Base-by-base conservation (phyloP, 1,140 invertebrate species). In the Drosophila seguyi region DNA sequence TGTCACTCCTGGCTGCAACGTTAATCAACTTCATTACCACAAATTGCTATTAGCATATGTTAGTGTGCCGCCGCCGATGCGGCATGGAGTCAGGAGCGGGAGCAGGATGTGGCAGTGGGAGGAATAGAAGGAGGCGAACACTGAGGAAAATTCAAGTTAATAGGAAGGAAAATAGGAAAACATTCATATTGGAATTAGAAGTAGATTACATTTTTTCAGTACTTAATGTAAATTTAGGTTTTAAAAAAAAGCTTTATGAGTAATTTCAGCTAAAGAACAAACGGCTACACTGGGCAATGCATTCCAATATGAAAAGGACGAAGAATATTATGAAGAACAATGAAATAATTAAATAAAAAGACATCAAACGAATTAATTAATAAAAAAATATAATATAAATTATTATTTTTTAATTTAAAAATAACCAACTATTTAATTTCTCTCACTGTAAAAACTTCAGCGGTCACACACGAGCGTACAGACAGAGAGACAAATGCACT, bases 11-110 rank as follows among this genome's bases (percentile, higher is more conserved):
- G 84, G 84, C 81, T 88, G 84, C 84, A 90, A 88, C 90, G 84
- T 90, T 88, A 88, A 88, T 88, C 84, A 88, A 88, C 84, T 88
- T 88, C 84, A 88, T 88, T 88, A 90, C 84, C 84, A 85, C 84
- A 88, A 88, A 88, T 90, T 88, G 84, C 81, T 90, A 88, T 88
- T 88, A 88, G 84, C 84, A 88, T 88, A 88, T 88, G 84, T 88
- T 90, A 88, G 85, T 88, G 85, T 81, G 75, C 44, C 63, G 53
- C 53, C 85, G 57, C 57, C 50, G 50, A 59, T 39, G 50, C 25
- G 39, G 41, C 62, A 57, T 53, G 44, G 31, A 66, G 53, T 41
- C 61, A 41, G 29, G 11, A 27, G 42, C 25, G 47, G 39, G 22
- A 36, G 13, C 45, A 58, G 42, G 25, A 48, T 29, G 47, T 29